Evolutionary conservation across 1,140 invertebrate species (phyloP), one percentile per base, ranked within the genome.

Genomic region (Drosophila azteca): DNA sequence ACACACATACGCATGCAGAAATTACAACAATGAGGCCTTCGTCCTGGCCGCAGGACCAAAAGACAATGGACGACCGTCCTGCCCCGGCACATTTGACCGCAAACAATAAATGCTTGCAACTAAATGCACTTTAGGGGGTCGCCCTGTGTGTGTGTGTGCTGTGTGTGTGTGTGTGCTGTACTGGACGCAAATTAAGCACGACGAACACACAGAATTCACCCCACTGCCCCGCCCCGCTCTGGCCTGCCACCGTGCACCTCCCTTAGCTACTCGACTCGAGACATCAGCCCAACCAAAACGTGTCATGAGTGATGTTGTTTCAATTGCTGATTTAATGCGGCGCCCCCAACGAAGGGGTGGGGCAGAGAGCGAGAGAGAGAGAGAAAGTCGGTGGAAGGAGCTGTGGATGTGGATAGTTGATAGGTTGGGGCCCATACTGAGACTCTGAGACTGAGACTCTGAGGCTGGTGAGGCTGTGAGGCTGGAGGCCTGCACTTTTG

Each of bases 251-350:
- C 15, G 9, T 41, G 44, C 43, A 3, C 48, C 24, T n/a, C 20
- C 8, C 22, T 41, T 9, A 20, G 29, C 44, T n/a, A 41, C 31
- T 69, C 64, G 52, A 45, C 73, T 76, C 58, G 52, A 58, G 59
- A 77, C 58, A 57, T 58, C 68, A 65, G 67, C 31, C 76, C 68
- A 62, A 68, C 61, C 83, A 70, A 83, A 89, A 89, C 83, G 83
- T 88, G 83, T 88, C 83, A 84, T 88, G 83, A 88, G 83, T 88
- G 83, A 88, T 88, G 83, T 88, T 88, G 83, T 88, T 88, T 88
- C 83, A 88, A 88, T 88, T 88, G 83, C 84, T 88, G 83, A 88
- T 88, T 88, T 88, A 88, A 88, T 88, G 83, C 83, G 72, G 72
- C 58, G 76, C 70, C 79, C 62, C 64, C 71, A 67, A 78, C 66